A percentile compares a stretch with the other conserved stretches of the same genome.
Evolutionary conservation across 2,888 invertebrate genomes (phyloP).

Genomic region (Phaedon cochleariae): DNA sequence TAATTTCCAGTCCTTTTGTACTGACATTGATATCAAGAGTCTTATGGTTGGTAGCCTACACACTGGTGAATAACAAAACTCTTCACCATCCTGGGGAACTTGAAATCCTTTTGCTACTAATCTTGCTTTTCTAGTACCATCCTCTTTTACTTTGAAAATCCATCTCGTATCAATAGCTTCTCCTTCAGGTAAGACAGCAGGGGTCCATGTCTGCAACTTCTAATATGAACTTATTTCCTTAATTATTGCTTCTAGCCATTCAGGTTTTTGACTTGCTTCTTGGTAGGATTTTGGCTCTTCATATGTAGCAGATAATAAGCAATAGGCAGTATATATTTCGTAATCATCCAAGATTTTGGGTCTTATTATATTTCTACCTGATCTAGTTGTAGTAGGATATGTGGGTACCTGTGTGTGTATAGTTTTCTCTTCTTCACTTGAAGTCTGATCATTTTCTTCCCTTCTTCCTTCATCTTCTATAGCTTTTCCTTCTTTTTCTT

Average conservation of each 20-base stretch:
- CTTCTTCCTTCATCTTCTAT: too few species aligned
- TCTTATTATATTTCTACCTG: too few species aligned
- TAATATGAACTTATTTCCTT: constrained; percentile 1
- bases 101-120: constrained; percentile 45
- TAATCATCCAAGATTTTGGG: too few species aligned
- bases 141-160: constrained; percentile 35
- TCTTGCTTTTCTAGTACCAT: constrained; percentile 39
- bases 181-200: too few species aligned
- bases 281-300: neutral
- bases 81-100: neutral
- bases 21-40: too few species aligned
- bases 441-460: too few species aligned
- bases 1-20: constrained; percentile 18
- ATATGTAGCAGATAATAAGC: too few species aligned
- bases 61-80: constrained; percentile 21
- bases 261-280: neutral
- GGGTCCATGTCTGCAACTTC: constrained; percentile 1
- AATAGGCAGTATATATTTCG: too few species aligned
- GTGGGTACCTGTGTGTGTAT: too few species aligned
- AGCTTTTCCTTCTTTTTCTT: too few species aligned
- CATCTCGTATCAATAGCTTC: constrained; percentile 35
- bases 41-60: constrained; percentile 24
- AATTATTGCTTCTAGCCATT: constrained; percentile 2
- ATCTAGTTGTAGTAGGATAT: too few species aligned
- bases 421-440: too few species aligned